These are phyloP conservation scores for Sinohyriopsis cumingii DNA, from an alignment of 2,888 invertebrate species.

Conservation along the genomic window DNA sequence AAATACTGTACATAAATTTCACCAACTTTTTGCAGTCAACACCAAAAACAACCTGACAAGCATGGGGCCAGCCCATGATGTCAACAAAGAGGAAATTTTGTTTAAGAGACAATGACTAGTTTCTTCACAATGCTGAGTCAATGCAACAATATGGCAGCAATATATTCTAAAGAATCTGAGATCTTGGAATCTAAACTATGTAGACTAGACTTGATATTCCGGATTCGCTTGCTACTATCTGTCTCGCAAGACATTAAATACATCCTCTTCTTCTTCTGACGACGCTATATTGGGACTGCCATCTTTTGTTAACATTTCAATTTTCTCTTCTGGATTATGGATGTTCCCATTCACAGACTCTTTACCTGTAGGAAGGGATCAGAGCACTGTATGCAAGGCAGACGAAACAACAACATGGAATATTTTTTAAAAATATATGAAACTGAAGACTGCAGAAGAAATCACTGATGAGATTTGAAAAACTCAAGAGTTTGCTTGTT, in stretches of 20 bases:
- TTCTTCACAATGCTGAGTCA: too few species aligned
- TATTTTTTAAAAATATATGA: neutral
- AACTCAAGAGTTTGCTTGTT: neutral
- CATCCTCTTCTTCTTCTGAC: conserved; percentile 45
- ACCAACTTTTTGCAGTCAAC: too few species aligned
- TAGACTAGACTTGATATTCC: too few species aligned
- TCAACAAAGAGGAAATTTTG: too few species aligned
- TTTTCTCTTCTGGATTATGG: conserved; percentile 33
- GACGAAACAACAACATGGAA: neutral
- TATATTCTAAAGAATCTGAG: too few species aligned
- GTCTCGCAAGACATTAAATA: conserved; percentile 47
- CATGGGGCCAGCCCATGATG: too few species aligned
- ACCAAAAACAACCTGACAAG: too few species aligned
- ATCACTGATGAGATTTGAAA: neutral
- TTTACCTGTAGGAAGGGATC: conserved; percentile 15
- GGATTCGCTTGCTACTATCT: conserved; percentile 32
- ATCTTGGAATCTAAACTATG: too few species aligned
- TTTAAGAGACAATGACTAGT: too few species aligned
- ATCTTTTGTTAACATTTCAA: conserved; percentile 53
- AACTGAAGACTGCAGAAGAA: too few species aligned
- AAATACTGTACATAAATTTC: too few species aligned
- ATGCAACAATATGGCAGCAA: too few species aligned
- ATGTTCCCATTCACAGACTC: conserved; percentile 15
- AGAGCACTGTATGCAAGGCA: neutral
- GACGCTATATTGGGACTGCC: conserved; percentile 43